Percentiles rank a stretch among this genome's conserved stretches.
Evolutionary conservation across 2,797 vertebrate genomes (phyloP).

Genomic region (Gallinago nigripennis): DNA sequence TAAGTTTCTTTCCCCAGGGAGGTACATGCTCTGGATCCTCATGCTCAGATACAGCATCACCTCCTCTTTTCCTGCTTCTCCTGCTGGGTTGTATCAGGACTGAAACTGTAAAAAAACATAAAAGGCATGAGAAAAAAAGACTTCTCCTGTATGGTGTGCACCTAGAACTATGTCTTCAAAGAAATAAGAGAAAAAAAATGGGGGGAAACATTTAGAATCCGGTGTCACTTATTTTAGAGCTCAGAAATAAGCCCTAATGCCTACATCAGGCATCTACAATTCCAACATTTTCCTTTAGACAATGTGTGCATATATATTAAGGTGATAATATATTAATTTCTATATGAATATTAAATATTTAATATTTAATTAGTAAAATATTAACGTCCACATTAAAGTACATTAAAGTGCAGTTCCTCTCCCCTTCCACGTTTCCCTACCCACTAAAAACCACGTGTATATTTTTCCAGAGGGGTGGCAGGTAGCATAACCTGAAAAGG

Average conservation of each 20-base stretch:
- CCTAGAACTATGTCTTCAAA: not conserved
- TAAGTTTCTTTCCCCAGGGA: not conserved
- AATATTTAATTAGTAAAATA: not conserved
- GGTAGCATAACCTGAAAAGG: not conserved
- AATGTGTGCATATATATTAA: not conserved
- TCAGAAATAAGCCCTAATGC: not conserved
- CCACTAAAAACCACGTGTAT: not conserved
- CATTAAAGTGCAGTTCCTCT: not conserved
- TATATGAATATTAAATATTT: not conserved
- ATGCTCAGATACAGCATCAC: not conserved
- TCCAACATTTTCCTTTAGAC: not conserved
- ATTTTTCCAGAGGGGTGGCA: not conserved
- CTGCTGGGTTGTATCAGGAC: not conserved
- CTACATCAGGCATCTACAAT: not conserved
- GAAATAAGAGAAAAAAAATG: not conserved
- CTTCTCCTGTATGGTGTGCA: fast-evolving
- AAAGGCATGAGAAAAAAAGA: not conserved
- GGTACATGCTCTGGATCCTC: not conserved
- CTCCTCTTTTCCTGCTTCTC: not conserved
- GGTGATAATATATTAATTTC: not conserved
- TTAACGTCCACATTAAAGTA: not conserved
- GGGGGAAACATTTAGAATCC: not conserved
- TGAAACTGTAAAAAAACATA: not conserved
- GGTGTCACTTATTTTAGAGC: not conserved
- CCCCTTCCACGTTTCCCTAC: not conserved